Percentiles rank a stretch among this genome's conserved stretches.
These are phyloP conservation scores for Stenchaetothrips biformis DNA, from an alignment of 2,888 invertebrate genomes.

Conservation along the genomic window DNA sequence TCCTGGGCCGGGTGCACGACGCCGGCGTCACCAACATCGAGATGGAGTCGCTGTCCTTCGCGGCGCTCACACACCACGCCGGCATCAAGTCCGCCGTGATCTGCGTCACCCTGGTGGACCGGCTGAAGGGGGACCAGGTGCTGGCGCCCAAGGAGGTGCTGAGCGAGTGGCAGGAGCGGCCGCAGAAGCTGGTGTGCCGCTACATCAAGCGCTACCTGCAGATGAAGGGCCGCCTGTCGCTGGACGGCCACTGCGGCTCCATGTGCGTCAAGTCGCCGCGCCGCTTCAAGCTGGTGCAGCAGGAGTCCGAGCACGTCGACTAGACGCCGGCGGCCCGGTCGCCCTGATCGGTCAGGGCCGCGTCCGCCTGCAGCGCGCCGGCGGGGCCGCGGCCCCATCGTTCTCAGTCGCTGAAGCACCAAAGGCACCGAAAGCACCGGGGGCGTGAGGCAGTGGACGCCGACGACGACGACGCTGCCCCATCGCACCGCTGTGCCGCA, in stretches of 20 bases:
- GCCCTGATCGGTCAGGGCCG: background rate
- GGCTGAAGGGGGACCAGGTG: constrained; percentile 91
- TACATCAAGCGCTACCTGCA: constrained; percentile 78
- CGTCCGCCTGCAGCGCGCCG: background rate
- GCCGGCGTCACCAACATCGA: constrained; percentile 91
- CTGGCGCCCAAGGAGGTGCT: constrained; percentile 81
- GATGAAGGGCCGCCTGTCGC: constrained; percentile 66
- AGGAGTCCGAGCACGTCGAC: constrained; percentile 86
- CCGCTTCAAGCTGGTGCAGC: constrained; percentile 82
- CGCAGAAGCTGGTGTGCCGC: constrained; percentile 75
- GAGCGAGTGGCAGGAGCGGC: constrained; percentile 85
- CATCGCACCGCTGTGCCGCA: no score
- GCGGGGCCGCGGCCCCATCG: background rate
- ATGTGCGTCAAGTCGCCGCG: constrained; percentile 79
- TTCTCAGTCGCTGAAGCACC: no score
- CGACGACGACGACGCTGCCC: no score
- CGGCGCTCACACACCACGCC: constrained; percentile 88
- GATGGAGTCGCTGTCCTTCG: constrained; percentile 93
- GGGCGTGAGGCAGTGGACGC: no score
- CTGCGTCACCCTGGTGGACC: constrained; percentile 87
- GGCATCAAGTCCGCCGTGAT: constrained; percentile 90
- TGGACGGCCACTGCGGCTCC: constrained; percentile 66
- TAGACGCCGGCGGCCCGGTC: constrained; percentile 47
- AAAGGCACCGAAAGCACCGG: no score
- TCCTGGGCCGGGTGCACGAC: constrained; percentile 67